phyloP scores from a whole-genome alignment of 2,113 vertebrate genomes.

The Spea bombifrons region DNA sequence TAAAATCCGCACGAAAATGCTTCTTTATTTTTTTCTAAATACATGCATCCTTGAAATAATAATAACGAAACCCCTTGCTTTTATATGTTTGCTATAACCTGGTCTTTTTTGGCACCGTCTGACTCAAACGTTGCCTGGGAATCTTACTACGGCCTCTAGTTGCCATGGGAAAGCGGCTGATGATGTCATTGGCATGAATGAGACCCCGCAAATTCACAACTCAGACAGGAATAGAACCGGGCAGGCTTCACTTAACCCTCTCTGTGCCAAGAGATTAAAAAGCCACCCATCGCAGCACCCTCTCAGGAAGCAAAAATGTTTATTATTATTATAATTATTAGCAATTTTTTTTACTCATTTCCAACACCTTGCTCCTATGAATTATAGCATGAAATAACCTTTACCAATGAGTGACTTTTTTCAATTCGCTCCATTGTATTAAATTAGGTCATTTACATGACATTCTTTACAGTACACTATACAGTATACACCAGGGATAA shows the following conservation, averaged over 20 bases:
- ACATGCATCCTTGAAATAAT: neutral
- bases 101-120: conserved; percentile 54
- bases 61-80: conserved; percentile 55
- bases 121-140: conserved; percentile 62
- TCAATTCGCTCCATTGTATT: too few species aligned
- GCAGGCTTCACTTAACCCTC: conserved; percentile 49
- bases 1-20: neutral
- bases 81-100: conserved; percentile 57
- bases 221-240: conserved; percentile 60
- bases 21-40: neutral
- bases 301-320: too few species aligned
- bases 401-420: too few species aligned
- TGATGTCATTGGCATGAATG: conserved; percentile 71
- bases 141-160: conserved; percentile 68
- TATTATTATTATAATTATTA: too few species aligned
- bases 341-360: too few species aligned
- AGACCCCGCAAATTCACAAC: conserved; percentile 72
- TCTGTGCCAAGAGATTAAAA: neutral
- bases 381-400: too few species aligned
- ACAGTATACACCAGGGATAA: too few species aligned
- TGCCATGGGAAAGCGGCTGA: conserved; percentile 72
- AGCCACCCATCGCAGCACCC: too few species aligned
- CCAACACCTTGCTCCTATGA: too few species aligned
- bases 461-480: too few species aligned
- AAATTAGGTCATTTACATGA: too few species aligned